These are phyloP conservation scores for Hirtodrosophila confusa DNA, from an alignment of 2,888 invertebrate genomes.

Conservation along the genomic window DNA sequence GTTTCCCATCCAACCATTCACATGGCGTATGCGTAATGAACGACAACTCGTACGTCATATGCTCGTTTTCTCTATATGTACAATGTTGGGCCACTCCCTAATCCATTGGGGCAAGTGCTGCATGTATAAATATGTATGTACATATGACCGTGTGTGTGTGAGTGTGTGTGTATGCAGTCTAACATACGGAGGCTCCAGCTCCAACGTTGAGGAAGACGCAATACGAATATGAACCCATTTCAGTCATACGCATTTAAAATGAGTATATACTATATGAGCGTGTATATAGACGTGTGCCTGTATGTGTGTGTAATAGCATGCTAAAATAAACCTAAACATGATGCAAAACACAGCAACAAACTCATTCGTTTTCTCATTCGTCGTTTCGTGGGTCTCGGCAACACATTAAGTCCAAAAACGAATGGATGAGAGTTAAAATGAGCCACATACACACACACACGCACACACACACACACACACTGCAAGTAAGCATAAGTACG, in stretches of 20 bases:
- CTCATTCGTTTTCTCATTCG: constrained; percentile 79
- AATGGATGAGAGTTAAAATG: constrained; percentile 80
- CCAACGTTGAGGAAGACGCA: constrained; percentile 21
- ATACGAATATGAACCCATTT: constrained; percentile 62
- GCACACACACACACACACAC: constrained; percentile 16
- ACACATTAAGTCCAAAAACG: constrained; percentile 76
- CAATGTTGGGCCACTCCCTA: constrained; percentile 54
- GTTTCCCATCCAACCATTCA: neutral
- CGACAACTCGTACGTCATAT: constrained; percentile 35
- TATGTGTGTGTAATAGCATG: constrained; percentile 45
- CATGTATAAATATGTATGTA: constrained; percentile 6
- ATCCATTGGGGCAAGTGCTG: constrained; percentile 28
- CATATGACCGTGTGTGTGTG: constrained; percentile 2
- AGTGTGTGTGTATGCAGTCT: constrained; percentile 30
- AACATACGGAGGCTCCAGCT: constrained; percentile 35
- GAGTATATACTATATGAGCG: constrained; percentile 35
- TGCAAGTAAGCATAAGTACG: constrained; percentile 75
- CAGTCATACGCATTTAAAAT: constrained; percentile 64
- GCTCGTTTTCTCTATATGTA: constrained; percentile 20
- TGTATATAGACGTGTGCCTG: constrained; percentile 27
- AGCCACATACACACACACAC: constrained; percentile 51
- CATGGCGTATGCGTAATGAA: constrained; percentile 61
- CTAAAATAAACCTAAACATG: constrained; percentile 79
- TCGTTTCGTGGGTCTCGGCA: constrained; percentile 68
- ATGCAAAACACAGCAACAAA: constrained; percentile 68